Evolutionary conservation across 2,888 invertebrate genomes (phyloP).

Genomic region (Phalera bucephala): DNA sequence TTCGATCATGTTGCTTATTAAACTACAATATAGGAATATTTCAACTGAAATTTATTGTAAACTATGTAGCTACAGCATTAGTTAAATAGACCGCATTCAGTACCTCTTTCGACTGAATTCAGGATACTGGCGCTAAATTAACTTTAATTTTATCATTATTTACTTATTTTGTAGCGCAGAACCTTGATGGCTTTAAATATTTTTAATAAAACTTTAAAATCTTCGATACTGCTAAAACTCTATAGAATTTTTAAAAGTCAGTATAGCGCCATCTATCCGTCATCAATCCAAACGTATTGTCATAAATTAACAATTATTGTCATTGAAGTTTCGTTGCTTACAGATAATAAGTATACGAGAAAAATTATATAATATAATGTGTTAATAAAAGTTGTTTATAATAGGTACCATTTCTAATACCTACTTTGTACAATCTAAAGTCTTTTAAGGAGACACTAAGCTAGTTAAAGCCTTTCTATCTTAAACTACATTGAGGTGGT

Average conservation of each 20-base stretch:
- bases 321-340: conserved; percentile 37
- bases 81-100: no score
- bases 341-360: conserved; percentile 4
- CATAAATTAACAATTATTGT: no score
- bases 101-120: no score
- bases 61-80: conserved; percentile 16
- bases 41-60: conserved; percentile 37
- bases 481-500: conserved; percentile 48
- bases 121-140: conserved; percentile 24
- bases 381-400: conserved; percentile 29
- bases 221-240: no score
- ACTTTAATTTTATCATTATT: conserved; percentile 13
- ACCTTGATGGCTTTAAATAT: no score
- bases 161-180: no score
- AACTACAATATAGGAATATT: conserved; percentile 34
- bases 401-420: conserved; percentile 30
- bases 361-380: conserved; percentile 13
- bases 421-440: conserved; percentile 73
- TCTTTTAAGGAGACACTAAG: conserved; percentile 75
- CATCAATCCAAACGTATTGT: conserved; percentile 2
- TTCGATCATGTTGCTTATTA: conserved; percentile 32
- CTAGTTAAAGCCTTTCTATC: conserved; percentile 80
- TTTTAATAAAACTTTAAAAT: no score
- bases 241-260: no score
- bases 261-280: conserved; percentile 25